Evolutionary conservation across 2,888 invertebrate species (phyloP).

Genomic region (Brachynemurus nebulosus): DNA sequence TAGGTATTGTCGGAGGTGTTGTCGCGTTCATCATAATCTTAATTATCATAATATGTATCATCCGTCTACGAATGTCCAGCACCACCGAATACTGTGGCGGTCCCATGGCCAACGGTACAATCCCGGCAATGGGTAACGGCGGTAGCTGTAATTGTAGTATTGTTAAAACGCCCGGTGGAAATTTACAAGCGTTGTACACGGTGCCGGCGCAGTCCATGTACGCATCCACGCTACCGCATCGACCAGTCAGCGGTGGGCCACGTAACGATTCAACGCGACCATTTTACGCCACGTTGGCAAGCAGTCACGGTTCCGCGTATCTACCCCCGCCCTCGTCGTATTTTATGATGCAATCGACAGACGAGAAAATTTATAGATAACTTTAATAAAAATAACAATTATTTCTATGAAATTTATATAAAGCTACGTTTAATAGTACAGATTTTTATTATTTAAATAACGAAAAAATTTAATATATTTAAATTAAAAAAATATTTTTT

Average conservation of each 20-base stretch:
- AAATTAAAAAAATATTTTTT: too few species aligned
- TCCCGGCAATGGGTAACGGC: slow-evolving; percentile 34
- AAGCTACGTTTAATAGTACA: too few species aligned
- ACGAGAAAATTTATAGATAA: slow-evolving; percentile 52
- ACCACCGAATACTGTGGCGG: slow-evolving; percentile 56
- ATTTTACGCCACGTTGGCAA: slow-evolving; percentile 43
- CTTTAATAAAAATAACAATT: too few species aligned
- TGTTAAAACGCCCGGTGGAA: slow-evolving; percentile 30
- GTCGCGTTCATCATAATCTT: slow-evolving; percentile 82
- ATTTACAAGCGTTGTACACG: slow-evolving; percentile 36
- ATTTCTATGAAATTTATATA: too few species aligned
- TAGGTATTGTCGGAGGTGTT: slow-evolving; percentile 77
- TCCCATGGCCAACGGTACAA: slow-evolving; percentile 45
- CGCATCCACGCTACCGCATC: slow-evolving; percentile 50
- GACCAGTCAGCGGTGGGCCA: slow-evolving; percentile 38
- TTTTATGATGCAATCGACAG: slow-evolving; percentile 47
- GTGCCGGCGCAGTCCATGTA: slow-evolving; percentile 37
- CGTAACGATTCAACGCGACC: slow-evolving; percentile 35
- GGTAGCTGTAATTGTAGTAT: slow-evolving; percentile 39
- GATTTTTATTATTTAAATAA: too few species aligned
- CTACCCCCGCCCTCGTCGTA: slow-evolving; percentile 36
- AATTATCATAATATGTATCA: slow-evolving; percentile 79
- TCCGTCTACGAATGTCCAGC: slow-evolving; percentile 42
- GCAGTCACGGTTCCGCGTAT: slow-evolving; percentile 41
- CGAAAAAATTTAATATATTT: too few species aligned